A percentile compares a stretch with the other conserved stretches of the same genome.
Conservation (phyloP, 2,888 invertebrate genomes). For the Nephrotoma guestfalica region DNA sequence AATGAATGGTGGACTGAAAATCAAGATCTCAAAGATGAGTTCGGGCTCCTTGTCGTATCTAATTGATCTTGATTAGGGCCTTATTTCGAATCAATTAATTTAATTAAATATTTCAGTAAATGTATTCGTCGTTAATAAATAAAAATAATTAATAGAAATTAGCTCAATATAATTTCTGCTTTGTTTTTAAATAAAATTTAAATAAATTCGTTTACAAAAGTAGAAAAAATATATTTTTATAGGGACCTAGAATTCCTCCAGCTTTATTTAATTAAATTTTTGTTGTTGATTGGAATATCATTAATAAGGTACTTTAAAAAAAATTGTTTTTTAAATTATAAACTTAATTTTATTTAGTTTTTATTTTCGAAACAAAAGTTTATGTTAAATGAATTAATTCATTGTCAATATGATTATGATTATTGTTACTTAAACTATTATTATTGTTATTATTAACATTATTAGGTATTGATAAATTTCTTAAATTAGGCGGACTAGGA, state of each 20-base stretch:
- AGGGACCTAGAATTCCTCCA: not conserved
- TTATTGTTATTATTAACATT: not conserved
- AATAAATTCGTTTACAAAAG: not conserved
- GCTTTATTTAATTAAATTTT: not conserved
- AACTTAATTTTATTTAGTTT: not conserved
- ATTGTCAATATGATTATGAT: slow-evolving; percentile 1
- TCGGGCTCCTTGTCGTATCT: not conserved
- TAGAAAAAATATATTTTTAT: not conserved
- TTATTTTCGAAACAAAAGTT: not conserved
- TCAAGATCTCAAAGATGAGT: not conserved
- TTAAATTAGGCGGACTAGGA: slow-evolving; percentile 9
- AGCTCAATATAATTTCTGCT: not conserved
- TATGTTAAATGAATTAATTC: not conserved
- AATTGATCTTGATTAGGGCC: not conserved
- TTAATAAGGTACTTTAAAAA: not conserved
- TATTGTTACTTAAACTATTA: slow-evolving; percentile 1
- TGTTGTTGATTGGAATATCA: not conserved
- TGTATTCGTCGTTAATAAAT: not conserved
- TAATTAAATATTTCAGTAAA: not conserved
- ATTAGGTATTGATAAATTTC: not conserved
- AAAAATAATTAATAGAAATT: not conserved
- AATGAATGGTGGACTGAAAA: not conserved
- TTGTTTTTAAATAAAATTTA: not conserved
- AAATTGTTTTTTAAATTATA: not conserved
- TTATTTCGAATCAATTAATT: not conserved